Evolutionary conservation across 1,140 invertebrate species (phyloP), one percentile per base, ranked within the genome.

Genomic region (Drosophila punjabiensis): DNA sequence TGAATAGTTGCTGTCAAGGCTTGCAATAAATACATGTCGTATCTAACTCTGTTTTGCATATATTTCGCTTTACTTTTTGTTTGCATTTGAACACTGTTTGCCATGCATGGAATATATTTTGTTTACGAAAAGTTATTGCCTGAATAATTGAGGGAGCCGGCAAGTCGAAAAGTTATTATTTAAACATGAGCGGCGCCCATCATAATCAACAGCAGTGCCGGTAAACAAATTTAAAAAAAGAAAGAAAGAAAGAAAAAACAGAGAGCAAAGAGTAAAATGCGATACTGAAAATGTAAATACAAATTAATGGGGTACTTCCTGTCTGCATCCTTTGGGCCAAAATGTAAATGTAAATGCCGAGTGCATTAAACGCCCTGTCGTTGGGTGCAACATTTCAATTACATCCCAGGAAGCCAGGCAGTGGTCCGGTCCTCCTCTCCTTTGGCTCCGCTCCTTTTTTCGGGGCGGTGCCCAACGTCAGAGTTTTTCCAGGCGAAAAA

Each of bases 51-150:
- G 35, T 45, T 43, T 52, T 52, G 43, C 64, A 45, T 69, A 47
- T 14, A 63, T 65, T 24, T 52, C 18, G 30, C 0, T n/a, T n/a
- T 16, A 0, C 24, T 20, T 28, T 8, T 30, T 52, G n/a, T 53
- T 45, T 52, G 37, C 11, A 41, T 18, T 24, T 41, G 48, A 24
- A 39, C 18, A 53, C 64, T 65, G 75, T 84, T 88, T 88, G 81
- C 39, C 73, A 88, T 88, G 85, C 85, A 88, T 88, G 85, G 85
- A 89, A 88, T 88, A 88, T 78, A 84, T 89, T 89, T 81, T 65
- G 64, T 80, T 80, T 74, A 39, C 68, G 50, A 53, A 87, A 82
- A 85, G 50, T 60, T 70, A 85, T 69, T 78, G 75, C 79, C 58
- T 77, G 80, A 71, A 79, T 84, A 81, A 79, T 78, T 80, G 53